Conservation (phyloP, 2,113 vertebrate genomes). For the Phylloscopus trochiloides region DNA sequence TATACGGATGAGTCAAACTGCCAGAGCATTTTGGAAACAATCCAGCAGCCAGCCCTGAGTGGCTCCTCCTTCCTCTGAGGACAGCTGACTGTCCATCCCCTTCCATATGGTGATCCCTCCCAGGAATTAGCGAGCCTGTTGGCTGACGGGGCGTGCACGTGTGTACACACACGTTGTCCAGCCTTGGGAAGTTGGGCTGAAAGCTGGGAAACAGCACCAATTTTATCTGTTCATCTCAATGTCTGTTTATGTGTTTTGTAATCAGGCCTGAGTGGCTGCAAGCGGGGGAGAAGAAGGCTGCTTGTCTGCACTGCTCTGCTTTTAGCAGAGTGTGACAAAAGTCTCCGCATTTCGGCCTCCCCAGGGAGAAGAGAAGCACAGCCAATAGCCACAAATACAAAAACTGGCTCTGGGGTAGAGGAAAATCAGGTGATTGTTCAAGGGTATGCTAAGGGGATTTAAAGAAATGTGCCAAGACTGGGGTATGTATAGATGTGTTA, state of each 20-base stretch:
- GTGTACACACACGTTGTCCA: not conserved
- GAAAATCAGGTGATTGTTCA: not conserved
- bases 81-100: not conserved
- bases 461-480: not conserved
- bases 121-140: not conserved
- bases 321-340: not conserved
- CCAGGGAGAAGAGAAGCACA: not conserved
- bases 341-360: accelerated
- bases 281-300: not conserved
- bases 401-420: not conserved
- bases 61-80: not conserved
- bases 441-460: not conserved
- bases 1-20: not conserved
- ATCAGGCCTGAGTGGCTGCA: not conserved
- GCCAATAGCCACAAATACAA: not conserved
- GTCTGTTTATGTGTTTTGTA: not conserved
- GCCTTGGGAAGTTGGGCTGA: accelerated
- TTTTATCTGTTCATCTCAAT: not conserved
- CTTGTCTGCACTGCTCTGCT: accelerated
- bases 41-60: not conserved
- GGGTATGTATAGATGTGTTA: not conserved
- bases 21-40: not conserved
- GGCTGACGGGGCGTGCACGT: not conserved
- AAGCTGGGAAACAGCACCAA: not conserved
- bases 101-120: not conserved